These are phyloP conservation scores for Polypedilum vanderplanki DNA, from an alignment of 1,140 invertebrate species.

Conservation along the genomic window DNA sequence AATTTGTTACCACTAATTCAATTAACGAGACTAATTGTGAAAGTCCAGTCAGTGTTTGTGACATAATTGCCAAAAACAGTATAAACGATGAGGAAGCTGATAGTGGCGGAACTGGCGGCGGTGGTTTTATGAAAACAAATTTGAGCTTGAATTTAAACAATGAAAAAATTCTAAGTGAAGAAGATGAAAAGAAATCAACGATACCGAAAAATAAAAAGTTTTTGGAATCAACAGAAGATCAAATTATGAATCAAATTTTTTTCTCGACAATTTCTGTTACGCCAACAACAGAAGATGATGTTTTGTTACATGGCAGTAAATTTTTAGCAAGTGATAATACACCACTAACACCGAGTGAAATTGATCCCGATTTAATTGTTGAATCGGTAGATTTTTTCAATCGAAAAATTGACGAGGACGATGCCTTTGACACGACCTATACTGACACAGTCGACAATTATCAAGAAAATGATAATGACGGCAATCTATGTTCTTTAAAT, in stretches of 20 bases:
- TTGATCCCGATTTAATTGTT: background rate
- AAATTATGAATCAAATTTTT: background rate
- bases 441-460: background rate
- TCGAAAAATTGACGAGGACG: background rate
- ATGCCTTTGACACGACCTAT: background rate
- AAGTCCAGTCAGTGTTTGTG: background rate
- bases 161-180: background rate
- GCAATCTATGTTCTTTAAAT: constrained; percentile 19
- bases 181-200: background rate
- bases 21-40: background rate
- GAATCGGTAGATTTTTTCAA: background rate
- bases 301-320: background rate
- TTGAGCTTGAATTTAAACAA: background rate
- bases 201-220: constrained; percentile 3
- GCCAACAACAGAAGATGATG: constrained; percentile 9
- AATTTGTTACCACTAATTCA: background rate
- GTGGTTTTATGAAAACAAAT: background rate
- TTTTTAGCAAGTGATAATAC: background rate
- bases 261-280: background rate
- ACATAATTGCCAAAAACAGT: background rate
- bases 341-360: background rate
- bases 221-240: background rate
- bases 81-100: background rate
- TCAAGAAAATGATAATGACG: background rate
- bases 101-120: background rate